phyloP scores from a whole-genome alignment of 2,797 vertebrate species.

The Lophius americanus region DNA sequence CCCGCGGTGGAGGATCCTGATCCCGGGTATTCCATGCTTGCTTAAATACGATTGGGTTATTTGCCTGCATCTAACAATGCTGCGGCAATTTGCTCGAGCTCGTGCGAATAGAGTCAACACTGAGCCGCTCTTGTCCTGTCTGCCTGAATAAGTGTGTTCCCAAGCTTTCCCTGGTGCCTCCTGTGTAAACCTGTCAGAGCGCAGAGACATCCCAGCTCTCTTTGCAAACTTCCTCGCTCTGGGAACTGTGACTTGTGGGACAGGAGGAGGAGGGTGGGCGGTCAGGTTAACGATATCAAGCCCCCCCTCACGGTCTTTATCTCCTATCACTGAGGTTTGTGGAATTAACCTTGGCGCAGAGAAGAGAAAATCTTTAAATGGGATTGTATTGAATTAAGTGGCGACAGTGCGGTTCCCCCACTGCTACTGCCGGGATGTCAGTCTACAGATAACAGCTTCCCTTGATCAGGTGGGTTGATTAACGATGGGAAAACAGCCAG shows the following conservation, averaged over 20 bases:
- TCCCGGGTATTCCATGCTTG: too few relatives aligned
- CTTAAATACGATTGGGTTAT: too few relatives aligned
- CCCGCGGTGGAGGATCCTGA: too few relatives aligned
- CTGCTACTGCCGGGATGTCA: conserved; percentile 39
- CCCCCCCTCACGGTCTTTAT: conserved; percentile 31
- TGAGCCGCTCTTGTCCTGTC: not conserved
- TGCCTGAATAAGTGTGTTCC: conserved; percentile 49
- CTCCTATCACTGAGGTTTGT: conserved; percentile 64
- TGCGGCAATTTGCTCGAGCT: not conserved
- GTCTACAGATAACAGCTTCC: conserved; percentile 53
- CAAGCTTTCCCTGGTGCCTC: conserved; percentile 40
- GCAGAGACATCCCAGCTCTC: conserved; percentile 5
- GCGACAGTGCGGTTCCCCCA: conserved; percentile 20
- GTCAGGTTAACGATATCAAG: conserved; percentile 68
- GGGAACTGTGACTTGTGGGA: conserved; percentile 11
- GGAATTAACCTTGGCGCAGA: conserved; percentile 65
- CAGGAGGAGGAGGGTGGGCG: not conserved
- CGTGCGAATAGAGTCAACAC: conserved; percentile 32
- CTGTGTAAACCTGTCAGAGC: conserved; percentile 59
- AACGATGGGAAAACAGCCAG: conserved; percentile 62
- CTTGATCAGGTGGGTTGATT: conserved; percentile 77
- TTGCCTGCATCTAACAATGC: not conserved
- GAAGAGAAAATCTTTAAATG: conserved; percentile 47
- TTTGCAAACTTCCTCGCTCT: conserved; percentile 15
- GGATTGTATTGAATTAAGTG: conserved; percentile 60